These are phyloP conservation scores for Malurus leucopterus DNA, from an alignment of 2,797 vertebrate genomes.

Conservation along the genomic window DNA sequence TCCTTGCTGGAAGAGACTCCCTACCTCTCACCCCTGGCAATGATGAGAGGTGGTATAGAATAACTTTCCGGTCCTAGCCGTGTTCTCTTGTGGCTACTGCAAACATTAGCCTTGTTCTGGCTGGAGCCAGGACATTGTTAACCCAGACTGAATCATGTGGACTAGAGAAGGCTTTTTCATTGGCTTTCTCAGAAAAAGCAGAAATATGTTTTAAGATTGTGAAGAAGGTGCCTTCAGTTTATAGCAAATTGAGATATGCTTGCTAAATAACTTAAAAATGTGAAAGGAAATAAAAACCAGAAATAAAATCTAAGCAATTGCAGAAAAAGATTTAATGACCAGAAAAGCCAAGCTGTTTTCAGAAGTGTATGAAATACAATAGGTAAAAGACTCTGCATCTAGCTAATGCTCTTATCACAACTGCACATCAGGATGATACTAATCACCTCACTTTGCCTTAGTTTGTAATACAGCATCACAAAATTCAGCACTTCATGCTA, in stretches of 20 bases:
- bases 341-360: not conserved
- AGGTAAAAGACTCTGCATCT: not conserved
- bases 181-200: not conserved
- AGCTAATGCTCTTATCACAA: not conserved
- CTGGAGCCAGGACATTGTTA: not conserved
- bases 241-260: not conserved
- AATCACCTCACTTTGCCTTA: not conserved
- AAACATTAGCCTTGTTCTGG: not conserved
- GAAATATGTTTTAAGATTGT: not conserved
- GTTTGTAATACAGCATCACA: not conserved
- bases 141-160: not conserved
- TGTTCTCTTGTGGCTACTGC: not conserved
- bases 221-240: not conserved
- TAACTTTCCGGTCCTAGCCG: no score
- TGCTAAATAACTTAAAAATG: not conserved
- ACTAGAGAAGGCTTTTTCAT: not conserved
- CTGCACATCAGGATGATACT: not conserved
- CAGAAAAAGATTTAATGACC: not conserved
- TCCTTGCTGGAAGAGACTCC: not conserved
- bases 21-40: rapidly evolving
- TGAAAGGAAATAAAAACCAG: not conserved
- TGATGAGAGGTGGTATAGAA: not conserved
- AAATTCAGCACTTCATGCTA: not conserved
- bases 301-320: not conserved
- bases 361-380: not conserved